Evolutionary conservation across 30 jellyfish, hydroid and myxozoan genomes (phyloP).

Genomic region (Hydractinia echinata): DNA sequence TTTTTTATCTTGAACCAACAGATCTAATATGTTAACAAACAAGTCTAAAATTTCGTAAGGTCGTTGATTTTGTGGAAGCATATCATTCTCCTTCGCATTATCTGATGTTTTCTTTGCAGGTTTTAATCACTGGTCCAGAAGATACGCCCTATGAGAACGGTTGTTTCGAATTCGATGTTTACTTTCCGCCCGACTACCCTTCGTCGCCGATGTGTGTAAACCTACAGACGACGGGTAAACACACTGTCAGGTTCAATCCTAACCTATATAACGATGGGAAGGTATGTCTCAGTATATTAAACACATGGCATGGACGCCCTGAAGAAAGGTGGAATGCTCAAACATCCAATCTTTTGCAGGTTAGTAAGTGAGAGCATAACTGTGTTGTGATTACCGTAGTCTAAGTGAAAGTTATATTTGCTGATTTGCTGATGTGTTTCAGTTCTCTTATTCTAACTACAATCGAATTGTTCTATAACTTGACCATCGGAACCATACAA

Average conservation of each 20-base stretch:
- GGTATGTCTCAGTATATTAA: constrained; percentile 90
- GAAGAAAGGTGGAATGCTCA: constrained; percentile 96
- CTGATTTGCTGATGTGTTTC: no score
- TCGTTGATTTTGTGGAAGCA: no score
- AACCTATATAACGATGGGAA: constrained; percentile 93
- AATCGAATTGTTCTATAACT: no score
- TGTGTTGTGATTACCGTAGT: not conserved
- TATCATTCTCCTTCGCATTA: no score
- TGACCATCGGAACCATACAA: no score
- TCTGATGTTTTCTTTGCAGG: constrained; percentile 33
- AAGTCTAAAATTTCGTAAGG: no score
- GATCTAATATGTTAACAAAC: no score
- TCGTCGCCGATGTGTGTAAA: constrained; percentile 90
- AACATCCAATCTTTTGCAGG: constrained; percentile 91
- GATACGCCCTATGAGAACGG: constrained; percentile 98
- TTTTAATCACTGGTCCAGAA: constrained; percentile 95
- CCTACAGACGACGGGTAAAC: constrained; percentile 90
- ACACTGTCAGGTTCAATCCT: constrained; percentile 87
- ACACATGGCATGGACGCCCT: constrained; percentile 99
- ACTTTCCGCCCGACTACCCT: constrained; percentile 93
- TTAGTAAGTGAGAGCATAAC: not conserved
- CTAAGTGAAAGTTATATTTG: no score
- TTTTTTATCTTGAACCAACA: no score
- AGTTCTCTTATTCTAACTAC: no score
- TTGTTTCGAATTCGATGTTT: constrained; percentile 89